Conservation (phyloP, 2,888 invertebrate genomes). For the Dendrolimus houi region DNA sequence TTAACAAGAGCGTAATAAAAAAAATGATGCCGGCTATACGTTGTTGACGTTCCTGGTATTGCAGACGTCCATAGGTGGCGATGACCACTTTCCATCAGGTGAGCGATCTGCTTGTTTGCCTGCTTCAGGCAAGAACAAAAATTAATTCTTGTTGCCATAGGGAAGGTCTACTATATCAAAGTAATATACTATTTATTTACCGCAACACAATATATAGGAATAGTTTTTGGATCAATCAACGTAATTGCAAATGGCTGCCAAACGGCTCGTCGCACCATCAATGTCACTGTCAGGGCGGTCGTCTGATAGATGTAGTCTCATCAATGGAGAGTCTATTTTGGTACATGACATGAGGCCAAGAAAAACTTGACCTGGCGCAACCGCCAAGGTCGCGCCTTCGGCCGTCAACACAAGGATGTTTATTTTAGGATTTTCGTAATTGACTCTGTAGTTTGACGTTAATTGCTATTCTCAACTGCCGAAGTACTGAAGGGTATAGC, state of each 20-base stretch:
- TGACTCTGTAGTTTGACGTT: background rate
- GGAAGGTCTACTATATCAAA: no score
- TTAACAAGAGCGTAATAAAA: no score
- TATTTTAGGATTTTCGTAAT: background rate
- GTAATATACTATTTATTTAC: no score
- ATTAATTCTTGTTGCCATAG: no score
- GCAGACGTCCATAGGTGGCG: no score
- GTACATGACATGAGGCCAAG: constrained; percentile 47
- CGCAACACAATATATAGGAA: no score
- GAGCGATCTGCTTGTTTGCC: no score
- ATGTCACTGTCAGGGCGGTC: constrained; percentile 66
- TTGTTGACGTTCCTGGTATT: no score
- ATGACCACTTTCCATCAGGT: no score
- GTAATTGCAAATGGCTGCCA: constrained; percentile 37
- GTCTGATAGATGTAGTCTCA: constrained; percentile 39
- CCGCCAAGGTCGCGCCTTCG: constrained; percentile 21
- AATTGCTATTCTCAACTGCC: background rate
- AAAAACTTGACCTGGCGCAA: constrained; percentile 51
- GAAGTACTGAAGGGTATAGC: background rate
- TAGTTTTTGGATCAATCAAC: constrained; percentile 7
- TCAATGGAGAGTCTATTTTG: constrained; percentile 60
- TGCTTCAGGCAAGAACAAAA: no score
- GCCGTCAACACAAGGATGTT: constrained; percentile 18
- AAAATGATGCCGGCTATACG: no score
- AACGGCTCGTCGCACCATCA: constrained; percentile 37